Base-by-base conservation (phyloP, 2,888 invertebrate species). In the Rhogogaster chlorosoma region DNA sequence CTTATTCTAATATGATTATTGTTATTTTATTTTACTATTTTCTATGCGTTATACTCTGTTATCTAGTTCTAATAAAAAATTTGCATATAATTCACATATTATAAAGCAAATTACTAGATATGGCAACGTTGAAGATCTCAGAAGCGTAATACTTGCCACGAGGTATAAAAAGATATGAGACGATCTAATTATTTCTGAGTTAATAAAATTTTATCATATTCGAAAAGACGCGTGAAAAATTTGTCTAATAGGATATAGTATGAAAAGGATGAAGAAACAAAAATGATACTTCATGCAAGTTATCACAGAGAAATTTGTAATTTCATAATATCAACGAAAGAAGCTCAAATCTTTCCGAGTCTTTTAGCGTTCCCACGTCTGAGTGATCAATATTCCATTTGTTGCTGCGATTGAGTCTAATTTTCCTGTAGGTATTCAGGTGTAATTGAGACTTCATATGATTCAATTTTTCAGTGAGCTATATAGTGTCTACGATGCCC, bases 51-150 rank as follows among this genome's bases (percentile, higher is more conserved):
- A 45, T 78, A 78, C 70, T 67, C 82, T 84, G 84, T 80, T 84
- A 80, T 84, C 67, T 84, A 84, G 80, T 84, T 84, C 36, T 84
- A 84, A 67, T 84, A 78, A 67, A 45, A 53, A 64, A 82, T 84
- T 77, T 64, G 12, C 75, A 64, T 64, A 64, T 80, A 36, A 80
- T 61, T 80, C 38, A 80, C 12, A 80, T 61, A 61, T 15, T 80
- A 36, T 12, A 61, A 18, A 18, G 9, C 26, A 36, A 80, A 77
- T 53, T 53, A 29, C 53, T 32, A 7, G 77, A 49, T n/a, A 77
- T 32, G 29, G 77, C 53, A 29, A 77, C 26, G 49, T 6, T 77
- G 53, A 53, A 53, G 32, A 49, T 32, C 32, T 53, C 75, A 26
- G 61, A 26, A 38, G 22, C 6, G 26, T 71, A 77, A 45, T 77